Percentiles rank a stretch among this genome's conserved stretches.
Conservation (phyloP, 2,113 vertebrate genomes). For the Brienomyrus longianalis region DNA sequence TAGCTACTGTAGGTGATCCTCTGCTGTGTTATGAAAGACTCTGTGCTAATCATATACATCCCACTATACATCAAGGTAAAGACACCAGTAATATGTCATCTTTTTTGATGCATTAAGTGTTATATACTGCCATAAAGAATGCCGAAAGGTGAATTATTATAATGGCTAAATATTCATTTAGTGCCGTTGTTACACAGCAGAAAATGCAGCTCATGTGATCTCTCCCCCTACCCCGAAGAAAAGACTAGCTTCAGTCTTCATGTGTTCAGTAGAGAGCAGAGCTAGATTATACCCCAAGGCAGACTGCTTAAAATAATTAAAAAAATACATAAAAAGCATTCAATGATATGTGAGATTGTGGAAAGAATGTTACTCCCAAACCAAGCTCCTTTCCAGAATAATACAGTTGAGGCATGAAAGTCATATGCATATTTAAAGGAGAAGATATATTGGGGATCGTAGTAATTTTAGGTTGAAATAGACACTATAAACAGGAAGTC, state of each 20-base stretch:
- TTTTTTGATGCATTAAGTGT: not conserved
- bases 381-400: not conserved
- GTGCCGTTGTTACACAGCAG: not conserved
- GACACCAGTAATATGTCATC: not conserved
- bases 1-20: not conserved
- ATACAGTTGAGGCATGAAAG: not conserved
- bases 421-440: not conserved
- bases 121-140: not conserved
- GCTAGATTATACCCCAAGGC: not conserved
- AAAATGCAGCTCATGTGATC: not conserved
- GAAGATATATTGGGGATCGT: not conserved
- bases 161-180: not conserved
- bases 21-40: not conserved
- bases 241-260: not conserved
- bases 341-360: not conserved
- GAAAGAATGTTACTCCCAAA: not conserved
- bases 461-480: not conserved
- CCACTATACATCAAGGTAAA: not conserved
- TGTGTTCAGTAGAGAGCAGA: not conserved
- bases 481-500: not conserved
- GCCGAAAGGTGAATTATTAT: not conserved
- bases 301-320: not conserved
- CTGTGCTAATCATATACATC: not conserved
- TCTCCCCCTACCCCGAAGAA: not conserved
- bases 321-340: not conserved